Base-by-base conservation (phyloP, 2,888 invertebrate genomes). In the Endotricha flammealis region DNA sequence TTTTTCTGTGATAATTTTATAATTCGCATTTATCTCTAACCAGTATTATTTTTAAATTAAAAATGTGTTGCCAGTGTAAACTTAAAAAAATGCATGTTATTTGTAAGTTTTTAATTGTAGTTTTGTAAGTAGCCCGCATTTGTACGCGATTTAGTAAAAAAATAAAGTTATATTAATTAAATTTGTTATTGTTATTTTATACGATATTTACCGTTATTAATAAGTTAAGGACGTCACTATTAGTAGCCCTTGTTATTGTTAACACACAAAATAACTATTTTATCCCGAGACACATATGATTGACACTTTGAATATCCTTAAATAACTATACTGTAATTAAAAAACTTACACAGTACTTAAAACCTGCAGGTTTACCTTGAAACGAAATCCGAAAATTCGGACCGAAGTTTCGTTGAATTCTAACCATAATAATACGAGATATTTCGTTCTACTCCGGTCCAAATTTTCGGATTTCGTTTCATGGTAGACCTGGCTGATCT, bases 231-330 rank as follows among this genome's bases (percentile, higher is more conserved):
- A 72, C 64, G 60, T 53, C 53, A 59, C 57, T 62, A 56, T 64
- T 62, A 70, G 53, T 58, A 55, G 55, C 59, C 69, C 72, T 54
- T 40, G 64, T 73, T 74, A 75, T 33, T 29, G 28, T 34, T 29
- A 78, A 72, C 60, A 78, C 68, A 76, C 65, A 67, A 36, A 45
- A 44, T 47, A 46, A 47, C 27, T 53, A 59, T 50, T 47, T 48
- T 43, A 38, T 41, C 47, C 63, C 66, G 74, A 70, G 71, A 64
- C 60, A 61, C 57, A 61, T 53, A 74, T 68, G 83, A 85, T 85
- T 85, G 85, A 83, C 85, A 85, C 85, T 85, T 81, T 85, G 82
- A 82, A 85, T 67, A 64, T 61, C 50, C 66, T 62, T 62, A 41
- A 20, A 33, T 14, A 12, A 32, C 14, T 20, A 13, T 24, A n/a